Base-by-base conservation (phyloP, 2,113 vertebrate genomes). In the Psilopogon haemacephalus region DNA sequence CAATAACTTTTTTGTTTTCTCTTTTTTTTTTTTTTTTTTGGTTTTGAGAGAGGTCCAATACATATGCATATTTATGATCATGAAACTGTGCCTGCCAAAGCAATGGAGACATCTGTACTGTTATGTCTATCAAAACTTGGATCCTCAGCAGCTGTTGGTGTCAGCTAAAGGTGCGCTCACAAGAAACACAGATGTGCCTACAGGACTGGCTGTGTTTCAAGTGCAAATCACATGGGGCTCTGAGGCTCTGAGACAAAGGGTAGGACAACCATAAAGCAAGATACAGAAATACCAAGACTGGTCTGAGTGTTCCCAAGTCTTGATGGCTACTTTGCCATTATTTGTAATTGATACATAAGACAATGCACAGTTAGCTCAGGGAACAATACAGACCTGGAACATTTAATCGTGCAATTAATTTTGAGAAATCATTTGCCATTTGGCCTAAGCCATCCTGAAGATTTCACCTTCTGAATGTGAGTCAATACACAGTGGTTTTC, bases 71-170 rank as follows among this genome's bases (percentile, higher is more conserved):
- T 7, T 19, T 38, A 28, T 50, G 17, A 38, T 38, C 12, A 38
- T 38, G 38, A 78, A 62, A n/a, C 32, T 60, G 14, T 60, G 14
- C 71, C 58, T 1, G 4, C 18, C 60, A 62, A 30, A 32, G 20
- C 24, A 58, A 5, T 0, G 0, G 16, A 56, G 26, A 13, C 0
- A 0, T 27, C 26, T 52, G 14, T 58, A n/a, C 8, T 40, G 8
- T 40, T 79, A 19, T 5, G 16, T 58, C 12, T n/a, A 23, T 30
- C 18, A 37, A 15, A 56, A 9, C 35, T 32, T 71, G 21, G 8
- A 62, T 46, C 37, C 33, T 30, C 48, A 27, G 40, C 1, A 3
- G 5, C 27, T 59, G 23, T 46, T 85, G 38, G 11, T 50, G 28
- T 38, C 58, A 75, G 17, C 19, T 71, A 12, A 67, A 0, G 1